Base-by-base conservation (phyloP, 1,140 invertebrate species). In the Drosophila yakuba region DNA sequence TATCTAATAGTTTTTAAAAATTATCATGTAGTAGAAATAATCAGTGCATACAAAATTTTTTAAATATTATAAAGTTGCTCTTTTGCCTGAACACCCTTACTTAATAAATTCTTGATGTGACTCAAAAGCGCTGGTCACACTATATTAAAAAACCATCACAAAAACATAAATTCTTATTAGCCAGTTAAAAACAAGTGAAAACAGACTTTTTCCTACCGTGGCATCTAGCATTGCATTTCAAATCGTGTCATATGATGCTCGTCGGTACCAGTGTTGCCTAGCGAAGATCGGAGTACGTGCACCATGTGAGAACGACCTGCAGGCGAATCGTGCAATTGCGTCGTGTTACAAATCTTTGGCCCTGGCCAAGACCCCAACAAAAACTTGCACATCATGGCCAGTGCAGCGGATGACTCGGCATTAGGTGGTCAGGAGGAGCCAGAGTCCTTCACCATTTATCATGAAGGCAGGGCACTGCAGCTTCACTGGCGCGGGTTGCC, bases 401-500 rank as follows among this genome's bases (percentile, higher is more conserved):
- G 39, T 48, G 62, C 50, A 39, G 28, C 44, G 50, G 51, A 43
- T 61, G 74, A 74, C 58, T 41, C 23, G 41, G 28, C 35, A 35
- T 44, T 14, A 12, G 55, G 43, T 17, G 28, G 60, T 15, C 55
- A 63, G 60, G 55, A 60, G 17, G 61, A 47, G n/a, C 50, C 39
- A 3, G 84, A 89, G 43, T 72, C 66, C 15, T 89, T 89, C 54
- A 45, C 57, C 47, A 63, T 89, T 25, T 89, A 69, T 44, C 56
- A 73, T 56, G 56, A 84, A 7, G 74, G 80, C 12, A 50, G 44
- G 10, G 25, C 73, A 1, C 44, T 89, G 52, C 77, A 80, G 61
- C 56, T 89, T 3, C 61, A 90, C 5, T 89, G 84, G 84, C 62
- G 67, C 25, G 85, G 80, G 0, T 59, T 90, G 48, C 80, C 84